phyloP scores from a whole-genome alignment of 2,888 invertebrate genomes.

The Amphipyra tragopoginis region DNA sequence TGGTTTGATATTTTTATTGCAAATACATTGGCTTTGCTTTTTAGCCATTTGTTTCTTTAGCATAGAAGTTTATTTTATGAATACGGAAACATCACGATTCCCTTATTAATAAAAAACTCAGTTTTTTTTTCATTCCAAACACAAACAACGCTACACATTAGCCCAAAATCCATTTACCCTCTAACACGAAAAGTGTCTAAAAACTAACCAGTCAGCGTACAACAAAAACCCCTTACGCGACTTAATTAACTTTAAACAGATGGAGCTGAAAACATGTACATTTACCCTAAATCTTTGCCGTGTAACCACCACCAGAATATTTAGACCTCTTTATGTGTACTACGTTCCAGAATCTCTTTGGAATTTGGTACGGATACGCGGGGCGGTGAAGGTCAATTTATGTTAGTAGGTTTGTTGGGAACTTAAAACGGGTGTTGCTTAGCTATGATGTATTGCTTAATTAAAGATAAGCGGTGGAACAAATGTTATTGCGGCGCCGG shows the following conservation, averaged over 20 bases:
- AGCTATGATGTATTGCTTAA: slow-evolving; percentile 71
- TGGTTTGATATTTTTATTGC: too few species aligned
- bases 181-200: slow-evolving; percentile 41
- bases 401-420: slow-evolving; percentile 40
- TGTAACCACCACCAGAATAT: slow-evolving; percentile 40
- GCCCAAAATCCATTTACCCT: slow-evolving; percentile 2
- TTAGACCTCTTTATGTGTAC: slow-evolving; percentile 16
- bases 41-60: too few species aligned
- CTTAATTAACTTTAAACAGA: slow-evolving; percentile 62
- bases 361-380: background rate
- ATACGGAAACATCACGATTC: too few species aligned
- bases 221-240: slow-evolving; percentile 57
- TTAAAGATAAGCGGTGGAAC: slow-evolving; percentile 59
- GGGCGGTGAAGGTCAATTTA: slow-evolving; percentile 20
- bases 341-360: background rate
- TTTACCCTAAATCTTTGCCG: slow-evolving; percentile 53
- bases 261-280: slow-evolving; percentile 57
- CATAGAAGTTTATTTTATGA: too few species aligned
- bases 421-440: slow-evolving; percentile 64
- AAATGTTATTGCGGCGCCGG: slow-evolving; percentile 35
- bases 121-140: background rate
- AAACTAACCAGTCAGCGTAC: slow-evolving; percentile 57
- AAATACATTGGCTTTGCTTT: too few species aligned
- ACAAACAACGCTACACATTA: background rate
- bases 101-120: too few species aligned